Evolutionary conservation across 2,888 invertebrate genomes (phyloP).

Genomic region (Callyntrura guangdongensis): DNA sequence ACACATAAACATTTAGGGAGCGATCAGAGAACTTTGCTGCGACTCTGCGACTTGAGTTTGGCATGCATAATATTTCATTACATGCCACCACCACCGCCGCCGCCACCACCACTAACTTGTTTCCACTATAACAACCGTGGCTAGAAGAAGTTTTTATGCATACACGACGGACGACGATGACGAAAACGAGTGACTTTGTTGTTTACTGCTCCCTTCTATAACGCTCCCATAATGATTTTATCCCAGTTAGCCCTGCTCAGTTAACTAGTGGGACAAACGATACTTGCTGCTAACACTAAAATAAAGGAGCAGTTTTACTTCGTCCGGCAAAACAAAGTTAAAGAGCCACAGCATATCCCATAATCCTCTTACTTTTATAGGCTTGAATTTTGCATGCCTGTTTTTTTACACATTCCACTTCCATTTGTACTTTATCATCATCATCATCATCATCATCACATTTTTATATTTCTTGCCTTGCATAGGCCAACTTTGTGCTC

Average conservation of each 20-base stretch:
- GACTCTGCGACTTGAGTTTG: conserved; percentile 39
- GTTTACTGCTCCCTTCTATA: conserved; percentile 4
- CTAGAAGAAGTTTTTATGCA: background rate
- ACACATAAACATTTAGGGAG: background rate
- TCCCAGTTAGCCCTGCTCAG: conserved; percentile 48
- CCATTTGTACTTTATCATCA: background rate
- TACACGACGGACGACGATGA: no score
- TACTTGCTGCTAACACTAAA: background rate
- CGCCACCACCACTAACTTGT: background rate
- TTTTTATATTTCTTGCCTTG: conserved; percentile 20
- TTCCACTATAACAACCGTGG: no score
- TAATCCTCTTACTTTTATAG: background rate
- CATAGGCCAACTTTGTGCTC: conserved; percentile 36
- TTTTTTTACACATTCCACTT: conserved; percentile 26
- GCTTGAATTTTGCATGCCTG: background rate
- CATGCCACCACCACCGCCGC: background rate
- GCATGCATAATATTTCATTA: conserved; percentile 31
- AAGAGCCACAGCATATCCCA: background rate
- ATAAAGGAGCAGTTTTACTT: conserved; percentile 14
- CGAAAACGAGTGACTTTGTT: background rate
- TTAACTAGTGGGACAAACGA: conserved; percentile 38
- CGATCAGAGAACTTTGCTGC: background rate
- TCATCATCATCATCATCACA: background rate
- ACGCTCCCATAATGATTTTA: conserved; percentile 34
- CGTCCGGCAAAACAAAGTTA: conserved; percentile 35